Evolutionary conservation across 2,113 vertebrate species (phyloP), one percentile per base, ranked within the genome.

Genomic region (Cacatua alba): DNA sequence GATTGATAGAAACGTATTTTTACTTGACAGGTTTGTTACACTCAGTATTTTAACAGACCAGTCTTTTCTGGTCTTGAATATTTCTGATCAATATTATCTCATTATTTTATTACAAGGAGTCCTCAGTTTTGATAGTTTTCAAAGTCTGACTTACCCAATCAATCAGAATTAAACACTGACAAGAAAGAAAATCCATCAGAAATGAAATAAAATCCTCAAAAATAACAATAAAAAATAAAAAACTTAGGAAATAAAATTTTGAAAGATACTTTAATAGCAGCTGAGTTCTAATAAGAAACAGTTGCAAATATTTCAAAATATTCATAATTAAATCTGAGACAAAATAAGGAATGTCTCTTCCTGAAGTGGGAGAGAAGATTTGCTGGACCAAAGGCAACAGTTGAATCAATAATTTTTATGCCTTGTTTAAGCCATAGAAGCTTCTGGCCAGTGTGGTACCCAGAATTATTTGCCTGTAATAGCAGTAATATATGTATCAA

Each of bases 51-150:
- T 92, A 89, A 21, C 48, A 76, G 14, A 35, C 21, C 18, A 44
- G 11, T 25, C 23, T 79, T 76, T 82, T 82, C 49, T 88, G 29
- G 6, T 46, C 87, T 87, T 76, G 44, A 89, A 62, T 92, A 89
- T 76, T 84, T 89, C 65, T 10, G 17, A 84, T 97, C 92, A 88
- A 94, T 95, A 78, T 28, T 53, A 35, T 75, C 48, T 85, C 41
- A 71, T 71, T 83, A 53, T 81, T 94, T 94, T 82, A 31, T 84
- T 49, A 64, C 48, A 82, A 21, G 59, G 29, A 75, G n/a, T 75
- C 26, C 6, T 86, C 48, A 57, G 31, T 79, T 94, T 91, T 85
- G 39, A 80, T 76, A 35, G 48, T 64, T 89, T 91, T 68, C 69
- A 79, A 7, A 44, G n/a, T 79, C 57, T 82, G 65, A 75, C 33